Evolutionary conservation across 2,797 vertebrate species (phyloP).

Genomic region (Setipinna tenuifilis): DNA sequence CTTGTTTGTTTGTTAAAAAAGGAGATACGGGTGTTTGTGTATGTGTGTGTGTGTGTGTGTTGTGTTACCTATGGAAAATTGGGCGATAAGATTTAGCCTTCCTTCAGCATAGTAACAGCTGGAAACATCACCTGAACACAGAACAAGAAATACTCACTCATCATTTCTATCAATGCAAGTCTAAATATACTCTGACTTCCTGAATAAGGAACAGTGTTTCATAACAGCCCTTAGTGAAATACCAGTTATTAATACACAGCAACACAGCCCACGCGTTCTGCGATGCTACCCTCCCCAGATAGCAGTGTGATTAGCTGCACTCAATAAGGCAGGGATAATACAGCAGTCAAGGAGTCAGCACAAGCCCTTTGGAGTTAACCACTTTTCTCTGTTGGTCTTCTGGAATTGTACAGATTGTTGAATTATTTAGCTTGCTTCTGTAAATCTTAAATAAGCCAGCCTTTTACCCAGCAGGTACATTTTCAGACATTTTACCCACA

Average conservation of each 20-base stretch:
- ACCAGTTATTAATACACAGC: conserved; percentile 35
- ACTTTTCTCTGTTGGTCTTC: conserved; percentile 1
- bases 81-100: too few species aligned
- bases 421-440: conserved; percentile 8
- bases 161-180: not conserved
- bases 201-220: conserved; percentile 27
- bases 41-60: not conserved
- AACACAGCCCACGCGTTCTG: not conserved
- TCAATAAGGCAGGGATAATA: conserved; percentile 14
- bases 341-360: not conserved
- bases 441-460: not conserved
- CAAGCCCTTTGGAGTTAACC: not conserved
- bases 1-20: not conserved
- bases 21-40: not conserved
- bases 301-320: conserved; percentile 16
- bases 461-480: not conserved
- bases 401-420: not conserved
- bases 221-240: conserved; percentile 34
- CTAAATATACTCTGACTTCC: conserved; percentile 15
- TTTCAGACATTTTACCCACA: not conserved
- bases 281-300: not conserved
- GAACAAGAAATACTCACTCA: conserved; percentile 8
- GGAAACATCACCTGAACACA: not conserved
- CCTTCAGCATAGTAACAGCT: not conserved
- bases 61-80: not conserved